A percentile compares a stretch with the other conserved stretches of the same genome.
These are phyloP conservation scores for Aphidius gifuensis DNA, from an alignment of 1,140 invertebrate genomes.

Conservation along the genomic window DNA sequence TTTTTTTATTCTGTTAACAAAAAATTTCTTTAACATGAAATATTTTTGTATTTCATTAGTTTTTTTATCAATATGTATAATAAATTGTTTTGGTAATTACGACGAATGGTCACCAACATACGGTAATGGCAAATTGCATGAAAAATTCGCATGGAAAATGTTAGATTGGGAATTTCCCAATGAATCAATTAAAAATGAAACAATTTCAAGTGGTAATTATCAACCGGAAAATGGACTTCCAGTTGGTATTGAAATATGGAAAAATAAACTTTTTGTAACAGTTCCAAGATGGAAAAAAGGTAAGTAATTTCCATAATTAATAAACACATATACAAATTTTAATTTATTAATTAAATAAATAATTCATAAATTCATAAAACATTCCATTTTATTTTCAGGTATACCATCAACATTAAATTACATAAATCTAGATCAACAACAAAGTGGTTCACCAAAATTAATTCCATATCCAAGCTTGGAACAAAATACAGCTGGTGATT, in stretches of 20 bases:
- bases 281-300: conserved; percentile 72
- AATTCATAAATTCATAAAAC: background rate
- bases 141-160: conserved; percentile 70
- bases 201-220: conserved; percentile 62
- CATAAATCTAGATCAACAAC: conserved; percentile 63
- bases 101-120: conserved; percentile 21
- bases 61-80: too few species aligned
- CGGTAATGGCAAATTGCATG: conserved; percentile 57
- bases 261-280: conserved; percentile 72
- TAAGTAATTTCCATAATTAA: too few species aligned
- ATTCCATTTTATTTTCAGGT: conserved; percentile 53
- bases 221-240: conserved; percentile 73
- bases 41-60: too few species aligned
- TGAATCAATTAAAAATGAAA: conserved; percentile 58
- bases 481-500: conserved; percentile 70
- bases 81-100: background rate
- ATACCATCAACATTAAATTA: conserved; percentile 79
- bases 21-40: too few species aligned
- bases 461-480: conserved; percentile 74
- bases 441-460: conserved; percentile 66
- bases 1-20: too few species aligned
- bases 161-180: conserved; percentile 72
- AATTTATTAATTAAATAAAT: background rate
- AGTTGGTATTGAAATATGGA: conserved; percentile 75
- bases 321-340: too few species aligned